These are phyloP conservation scores for Heterodera schachtii DNA, from an alignment of 1,140 invertebrate species.

Conservation along the genomic window DNA sequence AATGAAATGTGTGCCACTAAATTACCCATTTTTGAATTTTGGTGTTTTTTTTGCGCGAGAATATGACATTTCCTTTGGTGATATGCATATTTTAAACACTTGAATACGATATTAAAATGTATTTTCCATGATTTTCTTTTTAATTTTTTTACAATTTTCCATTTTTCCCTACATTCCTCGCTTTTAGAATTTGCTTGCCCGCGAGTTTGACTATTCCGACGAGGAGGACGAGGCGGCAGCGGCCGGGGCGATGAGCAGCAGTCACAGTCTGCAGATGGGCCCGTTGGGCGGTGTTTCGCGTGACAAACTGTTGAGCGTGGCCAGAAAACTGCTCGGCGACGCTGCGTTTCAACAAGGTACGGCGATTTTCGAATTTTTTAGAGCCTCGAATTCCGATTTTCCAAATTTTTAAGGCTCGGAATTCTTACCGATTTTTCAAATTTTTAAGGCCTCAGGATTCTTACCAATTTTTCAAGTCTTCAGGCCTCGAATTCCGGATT, in stretches of 20 bases:
- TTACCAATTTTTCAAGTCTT: no score
- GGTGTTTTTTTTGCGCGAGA: no score
- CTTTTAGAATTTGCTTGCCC: constrained; percentile 53
- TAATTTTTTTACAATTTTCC: neutral
- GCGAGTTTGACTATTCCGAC: constrained; percentile 57
- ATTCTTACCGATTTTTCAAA: neutral
- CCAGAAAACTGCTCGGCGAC: constrained; percentile 12
- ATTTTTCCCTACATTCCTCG: neutral
- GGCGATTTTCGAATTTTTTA: neutral
- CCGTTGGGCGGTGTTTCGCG: constrained; percentile 17
- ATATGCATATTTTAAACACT: no score
- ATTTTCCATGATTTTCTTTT: neutral
- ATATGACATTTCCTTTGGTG: no score
- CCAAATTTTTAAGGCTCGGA: no score
- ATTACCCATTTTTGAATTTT: no score
- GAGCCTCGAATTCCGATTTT: neutral
- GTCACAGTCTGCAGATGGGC: neutral
- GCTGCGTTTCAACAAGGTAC: constrained; percentile 8
- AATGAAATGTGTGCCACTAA: no score
- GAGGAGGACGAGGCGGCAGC: constrained; percentile 43
- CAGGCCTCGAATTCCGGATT: no score
- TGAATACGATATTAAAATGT: neutral
- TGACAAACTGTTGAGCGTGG: constrained; percentile 9
- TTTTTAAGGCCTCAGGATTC: no score
- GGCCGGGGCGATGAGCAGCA: neutral